phyloP scores from a whole-genome alignment of 2,888 invertebrate genomes.

The Heliconius ismenius region DNA sequence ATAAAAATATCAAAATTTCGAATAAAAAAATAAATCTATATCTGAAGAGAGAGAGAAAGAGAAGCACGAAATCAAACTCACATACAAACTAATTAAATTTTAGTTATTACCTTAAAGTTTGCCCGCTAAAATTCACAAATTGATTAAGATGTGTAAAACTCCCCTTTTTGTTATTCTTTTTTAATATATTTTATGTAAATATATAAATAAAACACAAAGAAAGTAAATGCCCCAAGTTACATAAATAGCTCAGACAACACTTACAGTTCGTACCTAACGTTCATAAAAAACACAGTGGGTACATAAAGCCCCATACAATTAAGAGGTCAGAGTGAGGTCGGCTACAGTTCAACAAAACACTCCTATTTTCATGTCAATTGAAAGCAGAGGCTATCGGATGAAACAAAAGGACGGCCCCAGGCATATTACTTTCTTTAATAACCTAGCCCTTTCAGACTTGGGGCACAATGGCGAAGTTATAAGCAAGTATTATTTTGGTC shows the following conservation, averaged over 20 bases:
- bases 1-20: too few species aligned
- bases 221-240: not conserved
- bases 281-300: not conserved
- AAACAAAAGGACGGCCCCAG: constrained; percentile 30
- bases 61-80: too few species aligned
- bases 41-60: too few species aligned
- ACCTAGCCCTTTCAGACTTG: constrained; percentile 31
- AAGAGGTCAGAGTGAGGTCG: constrained; percentile 25
- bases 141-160: too few species aligned
- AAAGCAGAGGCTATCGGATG: constrained; percentile 30
- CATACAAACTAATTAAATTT: too few species aligned
- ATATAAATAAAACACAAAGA: not conserved
- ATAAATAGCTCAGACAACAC: not conserved
- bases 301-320: constrained; percentile 10
- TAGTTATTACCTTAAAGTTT: too few species aligned
- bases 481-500: constrained; percentile 25
- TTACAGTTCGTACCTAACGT: not conserved
- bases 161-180: not conserved
- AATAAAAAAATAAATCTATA: too few species aligned
- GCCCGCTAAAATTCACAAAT: too few species aligned
- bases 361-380: constrained; percentile 32
- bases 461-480: constrained; percentile 30
- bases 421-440: constrained; percentile 37
- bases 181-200: not conserved
- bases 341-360: constrained; percentile 23